Evolutionary conservation across 2,888 invertebrate species (phyloP).

Genomic region (Autographa pulchrina): DNA sequence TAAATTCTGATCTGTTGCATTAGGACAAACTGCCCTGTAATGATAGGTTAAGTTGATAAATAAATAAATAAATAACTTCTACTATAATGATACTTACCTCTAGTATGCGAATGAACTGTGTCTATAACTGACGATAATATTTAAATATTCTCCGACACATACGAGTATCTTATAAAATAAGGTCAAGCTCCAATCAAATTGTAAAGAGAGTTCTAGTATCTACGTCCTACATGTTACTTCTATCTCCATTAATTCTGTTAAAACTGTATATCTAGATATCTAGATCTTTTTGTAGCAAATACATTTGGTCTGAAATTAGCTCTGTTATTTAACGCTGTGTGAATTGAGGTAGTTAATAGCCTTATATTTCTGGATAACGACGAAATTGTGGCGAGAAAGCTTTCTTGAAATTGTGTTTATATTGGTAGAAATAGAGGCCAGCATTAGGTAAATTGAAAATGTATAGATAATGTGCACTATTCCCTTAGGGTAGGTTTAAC

Average conservation of each 20-base stretch:
- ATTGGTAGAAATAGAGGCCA: neutral
- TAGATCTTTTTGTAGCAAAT: neutral
- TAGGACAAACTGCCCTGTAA: too few relatives aligned
- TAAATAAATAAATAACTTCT: too few relatives aligned
- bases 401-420: slow-evolving; percentile 3
- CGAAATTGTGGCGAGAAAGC: neutral
- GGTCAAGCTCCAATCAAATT: neutral
- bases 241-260: neutral
- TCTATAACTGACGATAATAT: too few relatives aligned
- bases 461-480: neutral
- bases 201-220: too few relatives aligned
- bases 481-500: neutral
- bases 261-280: neutral
- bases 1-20: too few relatives aligned
- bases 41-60: too few relatives aligned
- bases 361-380: neutral
- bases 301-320: neutral
- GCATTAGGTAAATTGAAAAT: slow-evolving; percentile 7
- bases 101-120: too few relatives aligned
- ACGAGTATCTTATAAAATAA: too few relatives aligned
- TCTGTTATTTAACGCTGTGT: neutral
- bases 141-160: too few relatives aligned
- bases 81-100: too few relatives aligned
- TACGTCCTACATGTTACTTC: too few relatives aligned
- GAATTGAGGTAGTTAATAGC: neutral